Percentiles rank a stretch among this genome's conserved stretches.
phyloP scores from a whole-genome alignment of 1,140 invertebrate species.

The Lamellibrachia luymesi region DNA sequence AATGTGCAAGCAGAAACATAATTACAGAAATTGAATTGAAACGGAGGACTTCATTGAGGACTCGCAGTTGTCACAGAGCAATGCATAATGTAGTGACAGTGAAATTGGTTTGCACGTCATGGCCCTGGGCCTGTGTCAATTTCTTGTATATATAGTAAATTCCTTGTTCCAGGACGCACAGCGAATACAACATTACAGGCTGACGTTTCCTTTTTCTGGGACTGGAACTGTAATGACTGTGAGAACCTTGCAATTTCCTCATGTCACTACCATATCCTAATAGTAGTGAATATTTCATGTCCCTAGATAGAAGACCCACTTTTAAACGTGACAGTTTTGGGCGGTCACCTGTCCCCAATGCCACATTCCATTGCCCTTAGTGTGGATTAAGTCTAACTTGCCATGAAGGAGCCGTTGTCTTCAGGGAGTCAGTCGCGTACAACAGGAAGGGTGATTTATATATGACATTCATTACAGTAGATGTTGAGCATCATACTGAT shows the following conservation, averaged over 20 bases:
- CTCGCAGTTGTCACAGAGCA: not conserved
- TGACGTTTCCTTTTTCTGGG: not conserved
- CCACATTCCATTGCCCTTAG: not conserved
- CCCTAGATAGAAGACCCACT: not conserved
- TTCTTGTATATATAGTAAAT: not conserved
- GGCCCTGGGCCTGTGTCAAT: not conserved
- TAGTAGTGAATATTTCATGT: slow-evolving; percentile 2
- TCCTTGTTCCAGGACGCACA: not conserved
- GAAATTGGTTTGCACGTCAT: not conserved
- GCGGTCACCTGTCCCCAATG: not conserved
- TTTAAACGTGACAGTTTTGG: not conserved
- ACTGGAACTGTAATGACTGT: not conserved
- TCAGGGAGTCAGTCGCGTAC: not conserved
- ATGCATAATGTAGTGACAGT: not conserved
- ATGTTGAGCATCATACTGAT: not conserved
- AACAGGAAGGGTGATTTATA: not conserved
- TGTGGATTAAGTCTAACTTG: not conserved
- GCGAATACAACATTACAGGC: not conserved
- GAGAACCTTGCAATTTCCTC: not conserved
- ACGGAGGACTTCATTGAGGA: not conserved
- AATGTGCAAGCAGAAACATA: not conserved
- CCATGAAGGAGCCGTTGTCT: not conserved
- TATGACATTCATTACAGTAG: not conserved
- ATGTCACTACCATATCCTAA: not conserved
- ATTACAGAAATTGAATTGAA: not conserved